A percentile compares a stretch with the other conserved stretches of the same genome.
Evolutionary conservation across 2,888 invertebrate species (phyloP).

Genomic region (Eristalinus sepulchralis): DNA sequence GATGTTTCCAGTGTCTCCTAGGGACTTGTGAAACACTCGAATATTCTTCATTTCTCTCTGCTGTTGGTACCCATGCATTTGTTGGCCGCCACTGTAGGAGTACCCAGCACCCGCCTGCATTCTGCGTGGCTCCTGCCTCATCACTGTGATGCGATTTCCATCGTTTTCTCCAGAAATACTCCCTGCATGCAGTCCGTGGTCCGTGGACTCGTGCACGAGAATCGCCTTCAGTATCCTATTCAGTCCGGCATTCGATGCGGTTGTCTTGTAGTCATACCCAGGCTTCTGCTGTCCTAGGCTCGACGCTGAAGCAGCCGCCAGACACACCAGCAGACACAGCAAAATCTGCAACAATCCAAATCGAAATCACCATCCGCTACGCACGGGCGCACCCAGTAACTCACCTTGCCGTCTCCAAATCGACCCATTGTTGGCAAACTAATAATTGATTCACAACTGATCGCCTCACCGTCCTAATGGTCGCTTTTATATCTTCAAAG

Average conservation of each 20-base stretch:
- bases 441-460: conserved; percentile 36
- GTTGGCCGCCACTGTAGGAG: background rate
- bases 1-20: conserved; percentile 17
- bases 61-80: background rate
- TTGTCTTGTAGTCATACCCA: conserved; percentile 1
- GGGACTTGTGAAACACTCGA: conserved; percentile 20
- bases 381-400: background rate
- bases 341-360: conserved; percentile 10
- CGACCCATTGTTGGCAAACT: conserved; percentile 33
- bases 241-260: background rate
- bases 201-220: conserved; percentile 19
- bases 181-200: background rate
- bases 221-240: conserved; percentile 32
- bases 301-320: background rate
- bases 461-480: conserved; percentile 5
- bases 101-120: background rate
- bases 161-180: background rate
- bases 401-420: conserved; percentile 19
- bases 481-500: conserved; percentile 49
- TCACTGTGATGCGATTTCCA: background rate
- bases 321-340: conserved; percentile 7
- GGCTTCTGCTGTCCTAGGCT: background rate
- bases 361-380: background rate
- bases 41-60: background rate
- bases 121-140: background rate